phyloP scores from a whole-genome alignment of 2,888 invertebrate species.

The Macaria notata region DNA sequence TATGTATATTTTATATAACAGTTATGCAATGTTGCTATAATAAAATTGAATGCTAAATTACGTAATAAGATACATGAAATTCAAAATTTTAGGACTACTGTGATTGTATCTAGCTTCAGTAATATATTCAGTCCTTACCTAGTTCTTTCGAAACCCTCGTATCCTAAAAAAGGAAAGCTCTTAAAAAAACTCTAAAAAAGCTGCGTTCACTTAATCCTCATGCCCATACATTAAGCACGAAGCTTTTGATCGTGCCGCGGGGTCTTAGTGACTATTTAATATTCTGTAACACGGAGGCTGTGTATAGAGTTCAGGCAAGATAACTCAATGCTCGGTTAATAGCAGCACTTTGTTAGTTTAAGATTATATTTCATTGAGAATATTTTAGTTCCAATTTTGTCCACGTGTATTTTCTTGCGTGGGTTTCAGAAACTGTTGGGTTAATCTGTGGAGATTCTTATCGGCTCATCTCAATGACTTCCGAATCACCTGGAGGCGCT shows the following conservation, averaged over 20 bases:
- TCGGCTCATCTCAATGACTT: constrained; percentile 31
- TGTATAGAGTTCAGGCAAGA: too few relatives aligned
- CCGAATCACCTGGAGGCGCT: constrained; percentile 33
- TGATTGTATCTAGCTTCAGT: too few relatives aligned
- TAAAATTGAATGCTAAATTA: too few relatives aligned
- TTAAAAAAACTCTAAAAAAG: constrained; percentile 6
- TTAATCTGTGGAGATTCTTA: constrained; percentile 16
- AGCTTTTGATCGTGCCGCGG: constrained; percentile 20
- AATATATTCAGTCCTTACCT: neutral
- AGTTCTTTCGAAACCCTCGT: neutral
- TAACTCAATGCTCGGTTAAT: too few relatives aligned
- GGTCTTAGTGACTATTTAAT: neutral
- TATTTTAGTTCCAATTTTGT: too few relatives aligned
- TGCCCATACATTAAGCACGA: constrained; percentile 20
- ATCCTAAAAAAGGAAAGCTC: constrained; percentile 9
- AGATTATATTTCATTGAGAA: too few relatives aligned
- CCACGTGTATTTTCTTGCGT: too few relatives aligned
- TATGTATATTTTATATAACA: too few relatives aligned
- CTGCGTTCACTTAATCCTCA: constrained; percentile 15
- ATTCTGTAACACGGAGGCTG: neutral
- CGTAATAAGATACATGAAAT: too few relatives aligned
- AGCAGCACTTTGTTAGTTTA: too few relatives aligned
- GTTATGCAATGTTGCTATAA: too few relatives aligned
- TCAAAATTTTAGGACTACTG: too few relatives aligned
- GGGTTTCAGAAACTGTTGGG: neutral